These are phyloP conservation scores for Athene cunicularia DNA, from an alignment of 2,113 vertebrate species.

Conservation along the genomic window DNA sequence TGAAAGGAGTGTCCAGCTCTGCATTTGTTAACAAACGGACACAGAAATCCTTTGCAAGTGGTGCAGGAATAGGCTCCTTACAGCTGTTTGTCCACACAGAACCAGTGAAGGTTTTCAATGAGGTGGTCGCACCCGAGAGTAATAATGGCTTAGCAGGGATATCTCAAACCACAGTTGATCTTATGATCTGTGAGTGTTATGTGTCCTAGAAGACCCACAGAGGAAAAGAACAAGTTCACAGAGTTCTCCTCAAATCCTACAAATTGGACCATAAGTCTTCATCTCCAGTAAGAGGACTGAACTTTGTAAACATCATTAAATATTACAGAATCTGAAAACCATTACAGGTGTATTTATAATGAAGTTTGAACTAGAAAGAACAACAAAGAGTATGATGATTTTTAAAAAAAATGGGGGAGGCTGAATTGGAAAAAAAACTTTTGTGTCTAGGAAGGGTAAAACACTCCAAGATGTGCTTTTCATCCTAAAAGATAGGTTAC, in stretches of 20 bases:
- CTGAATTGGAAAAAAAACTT: neutral
- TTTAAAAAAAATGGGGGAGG: neutral
- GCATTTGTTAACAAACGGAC: neutral
- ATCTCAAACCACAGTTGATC: neutral
- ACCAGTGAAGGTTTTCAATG: neutral
- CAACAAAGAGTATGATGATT: neutral
- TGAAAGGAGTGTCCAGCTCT: neutral
- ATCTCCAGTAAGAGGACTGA: neutral
- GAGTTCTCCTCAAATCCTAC: neutral
- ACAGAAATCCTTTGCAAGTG: neutral
- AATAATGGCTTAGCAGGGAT: neutral
- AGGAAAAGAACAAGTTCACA: neutral
- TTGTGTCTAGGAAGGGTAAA: neutral
- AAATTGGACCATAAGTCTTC: neutral
- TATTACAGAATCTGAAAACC: neutral
- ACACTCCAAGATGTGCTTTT: neutral
- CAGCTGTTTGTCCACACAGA: neutral
- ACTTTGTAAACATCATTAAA: neutral
- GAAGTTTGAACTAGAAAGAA: neutral
- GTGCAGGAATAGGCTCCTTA: neutral
- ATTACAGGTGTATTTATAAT: neutral
- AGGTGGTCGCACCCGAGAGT: neutral
- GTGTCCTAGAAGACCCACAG: neutral
- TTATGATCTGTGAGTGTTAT: accelerated
- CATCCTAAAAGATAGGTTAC: neutral